These are phyloP conservation scores for Platorchestia sp. DNA, from an alignment of 1,140 invertebrate genomes.

Conservation along the genomic window DNA sequence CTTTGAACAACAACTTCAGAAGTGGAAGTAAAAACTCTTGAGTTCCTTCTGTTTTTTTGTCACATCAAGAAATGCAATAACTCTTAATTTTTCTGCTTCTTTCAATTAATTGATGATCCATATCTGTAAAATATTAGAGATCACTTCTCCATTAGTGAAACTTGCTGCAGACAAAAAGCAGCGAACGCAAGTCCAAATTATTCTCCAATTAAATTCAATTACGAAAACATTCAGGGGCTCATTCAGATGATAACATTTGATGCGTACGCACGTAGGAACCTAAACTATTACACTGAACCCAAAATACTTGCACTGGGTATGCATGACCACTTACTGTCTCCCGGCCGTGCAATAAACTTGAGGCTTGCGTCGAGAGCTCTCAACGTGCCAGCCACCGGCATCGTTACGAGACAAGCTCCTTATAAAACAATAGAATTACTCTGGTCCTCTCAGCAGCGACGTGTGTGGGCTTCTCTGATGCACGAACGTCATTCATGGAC, in stretches of 20 bases:
- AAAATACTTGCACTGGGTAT: not conserved
- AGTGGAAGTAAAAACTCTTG: no score
- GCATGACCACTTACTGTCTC: not conserved
- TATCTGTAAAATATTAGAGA: no score
- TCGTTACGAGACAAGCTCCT: not conserved
- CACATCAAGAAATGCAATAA: no score
- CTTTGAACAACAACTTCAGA: no score
- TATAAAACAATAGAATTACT: not conserved
- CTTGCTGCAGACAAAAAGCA: no score
- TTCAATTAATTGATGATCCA: no score
- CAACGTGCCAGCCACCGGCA: not conserved
- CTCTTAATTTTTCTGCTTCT: no score
- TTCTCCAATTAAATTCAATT: no score
- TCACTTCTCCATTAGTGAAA: no score
- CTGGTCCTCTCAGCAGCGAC: not conserved
- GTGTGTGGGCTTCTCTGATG: not conserved
- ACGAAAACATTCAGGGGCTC: not conserved
- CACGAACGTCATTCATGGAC: not conserved
- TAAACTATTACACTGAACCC: not conserved
- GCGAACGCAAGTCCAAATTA: no score
- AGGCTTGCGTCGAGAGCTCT: not conserved
- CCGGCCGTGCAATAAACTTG: not conserved
- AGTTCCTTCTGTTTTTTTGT: no score
- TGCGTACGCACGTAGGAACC: not conserved
- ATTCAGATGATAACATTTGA: not conserved